These are phyloP conservation scores for Drosophila sechellia DNA, from an alignment of 1,140 invertebrate genomes.

Conservation along the genomic window DNA sequence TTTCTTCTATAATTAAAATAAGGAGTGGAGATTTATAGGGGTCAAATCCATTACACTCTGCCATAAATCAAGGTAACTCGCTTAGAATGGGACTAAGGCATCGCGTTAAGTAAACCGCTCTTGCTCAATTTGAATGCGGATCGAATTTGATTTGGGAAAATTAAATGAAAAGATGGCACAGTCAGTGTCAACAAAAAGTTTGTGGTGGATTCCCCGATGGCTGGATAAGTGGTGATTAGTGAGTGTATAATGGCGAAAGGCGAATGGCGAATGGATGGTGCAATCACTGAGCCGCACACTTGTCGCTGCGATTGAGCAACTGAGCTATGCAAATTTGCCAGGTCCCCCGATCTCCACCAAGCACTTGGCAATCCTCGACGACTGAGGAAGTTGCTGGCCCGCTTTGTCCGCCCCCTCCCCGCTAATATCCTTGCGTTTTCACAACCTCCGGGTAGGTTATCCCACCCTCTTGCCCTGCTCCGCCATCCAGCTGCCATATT, in stretches of 20 bases:
- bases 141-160: constrained; percentile 75
- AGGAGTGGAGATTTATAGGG: background rate
- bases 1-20: too few species aligned
- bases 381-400: background rate
- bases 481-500: constrained; percentile 56
- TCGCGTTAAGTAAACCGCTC: constrained; percentile 51
- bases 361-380: constrained; percentile 1
- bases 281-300: constrained; percentile 78
- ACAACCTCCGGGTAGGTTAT: background rate
- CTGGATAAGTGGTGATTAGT: constrained; percentile 13
- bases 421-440: background rate
- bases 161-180: constrained; percentile 63
- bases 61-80: constrained; percentile 3
- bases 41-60: background rate
- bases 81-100: background rate
- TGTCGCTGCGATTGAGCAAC: constrained; percentile 76
- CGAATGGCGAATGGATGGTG: constrained; percentile 44
- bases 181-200: constrained; percentile 74
- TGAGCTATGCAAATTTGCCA: constrained; percentile 75
- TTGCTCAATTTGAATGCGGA: constrained; percentile 73
- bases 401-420: constrained; percentile 6
- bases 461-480: background rate
- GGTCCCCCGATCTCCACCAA: background rate
- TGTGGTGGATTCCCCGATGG: constrained; percentile 8
- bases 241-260: background rate